A percentile compares a stretch with the other conserved stretches of the same genome.
These are phyloP conservation scores for Darevskia mixta DNA, from an alignment of 2,797 vertebrate species.

Conservation along the genomic window DNA sequence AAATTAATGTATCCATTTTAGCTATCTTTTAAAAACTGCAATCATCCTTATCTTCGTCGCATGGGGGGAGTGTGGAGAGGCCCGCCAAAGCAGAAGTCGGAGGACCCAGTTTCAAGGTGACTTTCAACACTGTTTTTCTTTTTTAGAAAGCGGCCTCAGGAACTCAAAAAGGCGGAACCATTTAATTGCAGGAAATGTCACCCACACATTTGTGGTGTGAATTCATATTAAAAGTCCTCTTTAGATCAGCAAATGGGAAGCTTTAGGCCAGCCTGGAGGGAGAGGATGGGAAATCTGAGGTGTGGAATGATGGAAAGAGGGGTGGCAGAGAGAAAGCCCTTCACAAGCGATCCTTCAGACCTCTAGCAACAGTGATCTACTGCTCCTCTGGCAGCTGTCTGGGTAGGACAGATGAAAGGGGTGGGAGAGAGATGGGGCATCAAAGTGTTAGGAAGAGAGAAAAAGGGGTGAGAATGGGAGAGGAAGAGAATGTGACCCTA, in stretches of 20 bases:
- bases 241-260: background rate
- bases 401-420: no score
- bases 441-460: background rate
- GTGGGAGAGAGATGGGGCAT: no score
- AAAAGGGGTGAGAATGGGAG: background rate
- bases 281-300: background rate
- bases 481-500: background rate
- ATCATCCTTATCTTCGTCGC: no score
- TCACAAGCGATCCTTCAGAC: background rate
- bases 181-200: background rate
- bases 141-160: background rate
- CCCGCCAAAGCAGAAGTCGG: no score
- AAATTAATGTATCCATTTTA: constrained; percentile 1
- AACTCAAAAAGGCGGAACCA: background rate
- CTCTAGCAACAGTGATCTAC: background rate
- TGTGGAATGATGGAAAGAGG: background rate
- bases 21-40: background rate
- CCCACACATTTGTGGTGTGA: background rate
- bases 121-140: background rate
- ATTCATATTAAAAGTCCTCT: background rate
- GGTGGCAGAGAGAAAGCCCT: background rate
- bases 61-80: background rate
- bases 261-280: background rate
- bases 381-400: no score
- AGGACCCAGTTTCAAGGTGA: background rate